These are phyloP conservation scores for Sesamia inferens DNA, from an alignment of 2,888 invertebrate genomes.

Conservation along the genomic window DNA sequence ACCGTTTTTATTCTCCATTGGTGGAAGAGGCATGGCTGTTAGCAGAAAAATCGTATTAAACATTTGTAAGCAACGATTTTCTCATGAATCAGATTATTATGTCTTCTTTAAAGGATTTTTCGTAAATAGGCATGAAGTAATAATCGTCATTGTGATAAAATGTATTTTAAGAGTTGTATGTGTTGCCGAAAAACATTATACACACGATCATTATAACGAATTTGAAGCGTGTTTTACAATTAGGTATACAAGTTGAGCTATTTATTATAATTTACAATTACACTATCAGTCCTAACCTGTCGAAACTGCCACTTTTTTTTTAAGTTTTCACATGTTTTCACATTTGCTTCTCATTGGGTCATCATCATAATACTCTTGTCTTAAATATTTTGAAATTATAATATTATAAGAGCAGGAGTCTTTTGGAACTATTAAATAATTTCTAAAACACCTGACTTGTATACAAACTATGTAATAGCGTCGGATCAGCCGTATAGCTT, in stretches of 20 bases:
- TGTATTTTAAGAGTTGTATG: constrained; percentile 19
- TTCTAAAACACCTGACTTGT: background rate
- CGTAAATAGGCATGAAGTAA: constrained; percentile 39
- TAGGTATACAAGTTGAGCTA: background rate
- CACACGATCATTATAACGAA: background rate
- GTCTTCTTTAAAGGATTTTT: constrained; percentile 27
- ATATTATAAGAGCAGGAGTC: too few species aligned
- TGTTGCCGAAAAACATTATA: background rate
- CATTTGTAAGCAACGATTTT: constrained; percentile 32
- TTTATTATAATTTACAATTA: background rate
- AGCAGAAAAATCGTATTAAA: constrained; percentile 50
- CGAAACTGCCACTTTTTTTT: too few species aligned
- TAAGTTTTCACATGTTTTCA: too few species aligned
- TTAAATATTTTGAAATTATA: too few species aligned
- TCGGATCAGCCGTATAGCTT: too few species aligned
- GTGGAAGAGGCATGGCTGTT: constrained; percentile 84
- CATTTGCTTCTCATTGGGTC: too few species aligned
- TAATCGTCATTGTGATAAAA: constrained; percentile 24
- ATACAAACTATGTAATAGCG: background rate
- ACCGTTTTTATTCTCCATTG: constrained; percentile 86
- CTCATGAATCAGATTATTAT: constrained; percentile 30
- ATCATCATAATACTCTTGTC: too few species aligned
- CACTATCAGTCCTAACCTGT: background rate
- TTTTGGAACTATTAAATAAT: background rate
- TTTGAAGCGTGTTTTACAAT: background rate